Conservation (phyloP, 2,888 invertebrate genomes). For the Nemotelus nigrinus region DNA sequence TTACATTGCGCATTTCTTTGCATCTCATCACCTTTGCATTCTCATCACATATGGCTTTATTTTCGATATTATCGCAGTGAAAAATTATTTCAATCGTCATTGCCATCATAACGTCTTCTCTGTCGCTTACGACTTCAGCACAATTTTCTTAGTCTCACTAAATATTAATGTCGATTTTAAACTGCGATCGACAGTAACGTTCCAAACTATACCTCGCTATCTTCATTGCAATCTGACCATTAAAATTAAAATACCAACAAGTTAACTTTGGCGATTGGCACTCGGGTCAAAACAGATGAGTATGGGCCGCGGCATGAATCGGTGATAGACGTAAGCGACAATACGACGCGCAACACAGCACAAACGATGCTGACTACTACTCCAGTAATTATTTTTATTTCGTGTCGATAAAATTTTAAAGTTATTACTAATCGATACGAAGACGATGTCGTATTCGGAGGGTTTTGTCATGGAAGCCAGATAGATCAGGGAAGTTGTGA, state of each 20-base stretch:
- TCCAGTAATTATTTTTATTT: constrained; percentile 24
- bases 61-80: constrained; percentile 10
- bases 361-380: neutral
- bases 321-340: no score
- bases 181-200: constrained; percentile 27
- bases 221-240: constrained; percentile 26
- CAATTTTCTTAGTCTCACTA: neutral
- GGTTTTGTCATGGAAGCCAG: neutral
- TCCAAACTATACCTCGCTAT: neutral
- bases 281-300: no score
- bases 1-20: neutral
- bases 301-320: no score
- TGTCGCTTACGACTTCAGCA: neutral
- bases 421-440: constrained; percentile 35
- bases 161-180: constrained; percentile 11
- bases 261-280: neutral
- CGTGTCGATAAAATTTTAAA: constrained; percentile 38
- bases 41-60: constrained; percentile 26
- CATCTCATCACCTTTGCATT: neutral
- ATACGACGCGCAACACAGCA: no score
- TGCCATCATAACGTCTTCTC: constrained; percentile 7
- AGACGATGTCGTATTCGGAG: neutral
- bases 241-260: constrained; percentile 36
- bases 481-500: no score
- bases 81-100: neutral